Base-by-base conservation (phyloP, 1,140 invertebrate genomes). In the Gonatopus flavifemur region DNA sequence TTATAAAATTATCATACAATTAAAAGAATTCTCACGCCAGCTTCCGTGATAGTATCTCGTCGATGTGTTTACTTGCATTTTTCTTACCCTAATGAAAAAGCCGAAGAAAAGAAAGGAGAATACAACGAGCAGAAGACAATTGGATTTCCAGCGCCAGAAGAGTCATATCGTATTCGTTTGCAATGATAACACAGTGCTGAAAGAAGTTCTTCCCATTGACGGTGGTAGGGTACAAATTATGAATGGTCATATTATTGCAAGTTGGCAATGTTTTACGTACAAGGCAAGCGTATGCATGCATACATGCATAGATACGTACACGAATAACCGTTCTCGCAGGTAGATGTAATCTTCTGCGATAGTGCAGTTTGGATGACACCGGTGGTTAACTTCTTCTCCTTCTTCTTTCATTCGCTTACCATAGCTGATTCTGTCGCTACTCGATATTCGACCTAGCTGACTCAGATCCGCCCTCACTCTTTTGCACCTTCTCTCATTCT, bases 401-500 rank as follows among this genome's bases (percentile, higher is more conserved):
- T 61, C 62, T 50, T 57, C 55, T 73, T 73, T 72, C 62, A 53
- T 54, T 61, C 62, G 75, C 74, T n/a, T n/a, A n/a, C n/a, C n/a
- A n/a, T n/a, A n/a, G n/a, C n/a, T 77, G 75, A 77, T 67, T 76
- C 67, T n/a, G 65, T 57, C 69, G 67, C 63, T 67, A 75, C 63
- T 62, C 64, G 69, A 70, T n/a, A n/a, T 70, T 65, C 57, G 44
- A 48, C 49, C 52, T 28, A 38, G 75, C 74, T 76, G 75, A 76
- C 67, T 74, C 74, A 74, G 74, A 76, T 74, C 72, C 73, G 67
- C 65, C 63, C 57, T 67, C 52, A 43, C 54, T 52, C 49, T 28
- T 42, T 47, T 25, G 35, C 59, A 31, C 46, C 13, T 36, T 54
- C 50, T 18, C 41, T 24, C 20, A 36, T 25, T 13, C 32, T 33